Conservation (phyloP, 2,888 invertebrate species). For the Ischnus inquisitorius region DNA sequence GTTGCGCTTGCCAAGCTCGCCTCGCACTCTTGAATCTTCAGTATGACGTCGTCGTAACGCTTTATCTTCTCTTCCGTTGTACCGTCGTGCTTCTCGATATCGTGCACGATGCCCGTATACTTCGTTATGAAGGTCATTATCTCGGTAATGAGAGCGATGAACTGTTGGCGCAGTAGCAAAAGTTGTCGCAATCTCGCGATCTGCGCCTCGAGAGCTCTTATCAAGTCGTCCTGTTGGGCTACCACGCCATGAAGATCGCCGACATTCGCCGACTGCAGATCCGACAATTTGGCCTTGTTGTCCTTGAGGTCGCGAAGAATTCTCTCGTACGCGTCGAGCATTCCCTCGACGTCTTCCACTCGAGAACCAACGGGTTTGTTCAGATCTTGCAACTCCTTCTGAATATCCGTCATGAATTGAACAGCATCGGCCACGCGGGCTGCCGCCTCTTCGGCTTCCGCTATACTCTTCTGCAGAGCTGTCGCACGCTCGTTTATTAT, state of each 20-base stretch:
- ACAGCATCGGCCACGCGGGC: slow-evolving; percentile 92
- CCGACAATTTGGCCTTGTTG: slow-evolving; percentile 92
- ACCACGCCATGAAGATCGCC: slow-evolving; percentile 93
- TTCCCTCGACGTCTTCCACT: slow-evolving; percentile 95
- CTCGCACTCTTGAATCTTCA: slow-evolving; percentile 96
- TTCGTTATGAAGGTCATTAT: slow-evolving; percentile 95
- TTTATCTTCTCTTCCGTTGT: slow-evolving; percentile 95
- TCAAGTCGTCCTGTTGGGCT: slow-evolving; percentile 94
- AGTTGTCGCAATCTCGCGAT: slow-evolving; percentile 93
- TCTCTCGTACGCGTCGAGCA: slow-evolving; percentile 92
- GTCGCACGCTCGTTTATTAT: slow-evolving; percentile 92
- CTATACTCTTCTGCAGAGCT: slow-evolving; percentile 91
- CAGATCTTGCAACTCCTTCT: slow-evolving; percentile 93
- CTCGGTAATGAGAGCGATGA: slow-evolving; percentile 94
- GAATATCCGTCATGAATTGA: slow-evolving; percentile 93
- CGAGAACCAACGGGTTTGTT: slow-evolving; percentile 95
- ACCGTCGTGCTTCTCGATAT: slow-evolving; percentile 94
- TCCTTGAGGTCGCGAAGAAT: slow-evolving; percentile 92
- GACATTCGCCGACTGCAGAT: slow-evolving; percentile 91
- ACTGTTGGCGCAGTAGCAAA: slow-evolving; percentile 94
- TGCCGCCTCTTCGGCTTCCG: slow-evolving; percentile 93
- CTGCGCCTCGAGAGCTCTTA: slow-evolving; percentile 94
- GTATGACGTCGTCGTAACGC: slow-evolving; percentile 94
- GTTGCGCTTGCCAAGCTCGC: slow-evolving; percentile 94
- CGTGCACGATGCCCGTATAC: slow-evolving; percentile 93